Conservation (phyloP, 2,888 invertebrate species). For the Lasioglossum leucozonium region DNA sequence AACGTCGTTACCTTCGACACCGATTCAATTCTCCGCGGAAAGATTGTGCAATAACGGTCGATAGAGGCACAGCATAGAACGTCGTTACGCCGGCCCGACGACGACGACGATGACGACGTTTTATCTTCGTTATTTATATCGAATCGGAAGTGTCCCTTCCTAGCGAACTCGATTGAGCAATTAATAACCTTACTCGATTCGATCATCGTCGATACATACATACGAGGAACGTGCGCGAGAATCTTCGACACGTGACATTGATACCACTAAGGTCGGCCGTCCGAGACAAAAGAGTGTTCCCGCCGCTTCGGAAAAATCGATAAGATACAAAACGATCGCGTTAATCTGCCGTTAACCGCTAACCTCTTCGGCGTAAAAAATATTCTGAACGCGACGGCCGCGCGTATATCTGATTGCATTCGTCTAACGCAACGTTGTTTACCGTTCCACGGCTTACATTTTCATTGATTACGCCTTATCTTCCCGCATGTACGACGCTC, state of each 20-base stretch:
- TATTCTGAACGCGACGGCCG: conserved; percentile 13
- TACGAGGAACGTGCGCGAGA: conserved; percentile 18
- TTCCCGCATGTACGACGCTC: not conserved
- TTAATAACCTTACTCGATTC: conserved; percentile 24
- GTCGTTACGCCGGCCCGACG: conserved; percentile 7
- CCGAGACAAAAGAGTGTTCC: conserved; percentile 14
- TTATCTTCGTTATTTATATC: conserved; percentile 36
- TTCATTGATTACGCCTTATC: conserved; percentile 24
- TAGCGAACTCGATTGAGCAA: conserved; percentile 41
- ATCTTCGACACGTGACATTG: conserved; percentile 45
- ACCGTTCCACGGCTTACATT: conserved; percentile 14
- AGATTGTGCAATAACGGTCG: conserved; percentile 20
- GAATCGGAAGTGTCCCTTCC: conserved; percentile 27
- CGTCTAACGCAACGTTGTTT: conserved; percentile 24
- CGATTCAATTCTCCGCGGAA: conserved; percentile 12
- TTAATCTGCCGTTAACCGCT: conserved; percentile 24
- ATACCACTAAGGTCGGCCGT: not conserved
- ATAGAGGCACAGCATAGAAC: not conserved
- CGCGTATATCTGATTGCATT: conserved; percentile 23
- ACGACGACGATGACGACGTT: too few species aligned
- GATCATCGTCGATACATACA: conserved; percentile 18
- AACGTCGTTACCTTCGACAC: conserved; percentile 22
- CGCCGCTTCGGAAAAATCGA: conserved; percentile 23
- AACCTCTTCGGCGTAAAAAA: conserved; percentile 27
- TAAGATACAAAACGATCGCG: conserved; percentile 46